Percentiles rank a stretch among this genome's conserved stretches.
These are phyloP conservation scores for Oxyura jamaicensis DNA, from an alignment of 2,113 vertebrate species.

Conservation along the genomic window DNA sequence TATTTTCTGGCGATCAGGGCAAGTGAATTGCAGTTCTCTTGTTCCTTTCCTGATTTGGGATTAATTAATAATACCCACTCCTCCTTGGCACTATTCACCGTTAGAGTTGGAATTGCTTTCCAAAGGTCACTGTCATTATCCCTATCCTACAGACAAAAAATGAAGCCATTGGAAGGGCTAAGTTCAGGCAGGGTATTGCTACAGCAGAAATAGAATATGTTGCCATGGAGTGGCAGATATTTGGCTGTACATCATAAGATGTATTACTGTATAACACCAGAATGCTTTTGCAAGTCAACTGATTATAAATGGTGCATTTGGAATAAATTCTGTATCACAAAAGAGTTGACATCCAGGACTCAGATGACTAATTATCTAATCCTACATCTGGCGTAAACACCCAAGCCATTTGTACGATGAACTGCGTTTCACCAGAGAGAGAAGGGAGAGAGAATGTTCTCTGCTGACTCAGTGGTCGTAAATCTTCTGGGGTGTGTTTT, in stretches of 20 bases:
- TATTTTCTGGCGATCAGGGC: neutral
- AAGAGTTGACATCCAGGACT: slow-evolving; percentile 53
- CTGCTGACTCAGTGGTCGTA: slow-evolving; percentile 61
- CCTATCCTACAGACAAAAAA: neutral
- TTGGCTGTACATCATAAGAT: neutral
- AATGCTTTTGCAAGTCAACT: slow-evolving; percentile 3
- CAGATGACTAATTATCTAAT: slow-evolving; percentile 67
- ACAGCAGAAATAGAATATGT: neutral
- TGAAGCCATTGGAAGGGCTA: neutral
- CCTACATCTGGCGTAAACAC: slow-evolving; percentile 70
- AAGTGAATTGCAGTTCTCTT: neutral
- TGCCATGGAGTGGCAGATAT: neutral
- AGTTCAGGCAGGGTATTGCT: neutral
- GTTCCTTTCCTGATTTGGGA: neutral
- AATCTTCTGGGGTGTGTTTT: slow-evolving; percentile 44
- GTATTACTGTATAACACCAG: neutral
- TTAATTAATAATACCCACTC: neutral
- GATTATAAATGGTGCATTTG: slow-evolving; percentile 44
- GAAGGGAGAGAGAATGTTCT: slow-evolving; percentile 41
- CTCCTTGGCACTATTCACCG: neutral
- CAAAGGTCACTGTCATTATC: slow-evolving; percentile 31
- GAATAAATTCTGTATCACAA: slow-evolving; percentile 59
- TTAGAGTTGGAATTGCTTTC: slow-evolving; percentile 10
- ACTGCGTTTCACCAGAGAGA: neutral
- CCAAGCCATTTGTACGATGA: slow-evolving; percentile 53